Evolutionary conservation across 2,113 vertebrate species (phyloP).

Genomic region (Heterotilapia buettikoferi): DNA sequence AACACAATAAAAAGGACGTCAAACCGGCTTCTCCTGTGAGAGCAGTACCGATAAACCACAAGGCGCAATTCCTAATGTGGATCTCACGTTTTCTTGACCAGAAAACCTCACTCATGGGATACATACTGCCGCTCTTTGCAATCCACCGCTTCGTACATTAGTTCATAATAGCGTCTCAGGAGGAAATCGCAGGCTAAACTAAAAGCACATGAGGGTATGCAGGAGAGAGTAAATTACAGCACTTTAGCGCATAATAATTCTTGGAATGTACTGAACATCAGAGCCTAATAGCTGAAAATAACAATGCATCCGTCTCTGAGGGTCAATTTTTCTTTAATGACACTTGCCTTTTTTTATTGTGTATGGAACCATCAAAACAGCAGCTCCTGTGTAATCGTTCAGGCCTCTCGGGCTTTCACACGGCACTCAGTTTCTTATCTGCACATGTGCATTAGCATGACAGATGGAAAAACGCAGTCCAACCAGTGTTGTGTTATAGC

Average conservation of each 20-base stretch:
- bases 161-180: background rate
- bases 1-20: background rate
- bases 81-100: background rate
- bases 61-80: background rate
- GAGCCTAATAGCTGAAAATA: constrained; percentile 14
- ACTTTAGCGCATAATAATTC: constrained; percentile 26
- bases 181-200: background rate
- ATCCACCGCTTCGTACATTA: background rate
- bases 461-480: background rate
- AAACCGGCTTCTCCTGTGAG: background rate
- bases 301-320: background rate
- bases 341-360: background rate
- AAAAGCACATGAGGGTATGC: constrained; percentile 6
- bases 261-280: background rate
- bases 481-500: background rate
- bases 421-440: background rate
- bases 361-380: background rate
- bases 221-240: constrained; percentile 21
- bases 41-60: background rate
- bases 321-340: constrained; percentile 1
- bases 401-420: background rate
- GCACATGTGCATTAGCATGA: background rate
- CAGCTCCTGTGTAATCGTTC: background rate
- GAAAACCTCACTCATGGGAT: background rate
- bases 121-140: background rate